Conservation (phyloP, 2,113 vertebrate species). For the Phocoena phocoena region DNA sequence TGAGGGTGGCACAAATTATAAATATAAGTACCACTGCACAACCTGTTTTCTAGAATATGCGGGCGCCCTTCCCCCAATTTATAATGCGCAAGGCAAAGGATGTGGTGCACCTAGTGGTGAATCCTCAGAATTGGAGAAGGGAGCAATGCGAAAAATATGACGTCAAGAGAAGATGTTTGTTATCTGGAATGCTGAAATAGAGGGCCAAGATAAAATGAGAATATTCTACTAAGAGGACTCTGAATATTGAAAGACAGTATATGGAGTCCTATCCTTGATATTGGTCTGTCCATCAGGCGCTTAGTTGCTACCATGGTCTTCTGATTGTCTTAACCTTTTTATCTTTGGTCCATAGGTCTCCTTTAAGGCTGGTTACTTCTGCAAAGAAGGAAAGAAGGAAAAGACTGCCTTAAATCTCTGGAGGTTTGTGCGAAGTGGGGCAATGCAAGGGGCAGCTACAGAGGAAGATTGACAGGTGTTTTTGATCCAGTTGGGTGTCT, state of each 20-base stretch:
- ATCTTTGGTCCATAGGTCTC: constrained; percentile 57
- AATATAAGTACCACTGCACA: neutral
- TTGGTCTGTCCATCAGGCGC: neutral
- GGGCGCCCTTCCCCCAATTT: constrained; percentile 18
- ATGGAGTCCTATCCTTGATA: neutral
- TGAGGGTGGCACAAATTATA: neutral
- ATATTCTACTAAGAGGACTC: neutral
- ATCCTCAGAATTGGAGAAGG: constrained; percentile 33
- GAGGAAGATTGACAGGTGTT: neutral
- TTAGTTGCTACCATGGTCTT: neutral
- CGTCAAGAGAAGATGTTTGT: neutral
- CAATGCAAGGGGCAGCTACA: neutral
- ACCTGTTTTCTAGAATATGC: constrained; percentile 54
- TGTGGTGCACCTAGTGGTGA: constrained; percentile 58
- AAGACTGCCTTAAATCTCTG: constrained; percentile 26
- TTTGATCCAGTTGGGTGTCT: neutral
- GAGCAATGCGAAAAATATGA: neutral
- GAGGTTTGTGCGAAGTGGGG: constrained; percentile 22
- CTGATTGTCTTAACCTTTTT: constrained; percentile 5
- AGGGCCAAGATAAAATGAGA: neutral
- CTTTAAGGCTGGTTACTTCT: constrained; percentile 37
- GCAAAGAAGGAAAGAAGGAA: constrained; percentile 28
- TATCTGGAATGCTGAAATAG: neutral
- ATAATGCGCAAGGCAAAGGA: neutral
- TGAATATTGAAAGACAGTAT: neutral